Base-by-base conservation (phyloP, 2,113 vertebrate species). In the Bostrychus sinensis region DNA sequence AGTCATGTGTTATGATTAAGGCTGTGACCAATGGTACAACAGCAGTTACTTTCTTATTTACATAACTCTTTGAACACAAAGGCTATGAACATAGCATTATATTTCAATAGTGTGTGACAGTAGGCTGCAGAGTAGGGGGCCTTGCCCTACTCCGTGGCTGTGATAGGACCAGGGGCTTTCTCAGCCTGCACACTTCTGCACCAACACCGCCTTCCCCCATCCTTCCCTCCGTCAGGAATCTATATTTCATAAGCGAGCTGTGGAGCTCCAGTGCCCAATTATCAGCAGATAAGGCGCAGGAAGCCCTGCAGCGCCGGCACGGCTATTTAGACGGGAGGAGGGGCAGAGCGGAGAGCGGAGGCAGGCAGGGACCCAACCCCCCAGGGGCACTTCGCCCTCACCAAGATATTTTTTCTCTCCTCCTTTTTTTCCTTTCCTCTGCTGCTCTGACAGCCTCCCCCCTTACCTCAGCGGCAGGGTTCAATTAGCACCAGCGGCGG, bases 161-260 rank as follows among this genome's bases (percentile, higher is more conserved):
- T 64, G 82, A 86, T 80, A 84, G 73, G 32, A 84, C 86, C 81
- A 51, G 83, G 80, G 88, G 80, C 82, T 87, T 84, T 90, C 80
- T 86, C 75, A 77, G 81, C 83, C 66, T 88, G 83, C 80, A 76
- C 80, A 80, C 74, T 72, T 65, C 81, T 80, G 65, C 75, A 63
- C 75, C 57, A 51, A 68, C 79, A 30, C 43, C 78, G 17, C 68
- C 51, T 39, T 22, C 66, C 51, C 72, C 56, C 77, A 71, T 71
- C 72, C 78, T 75, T 84, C 77, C 77, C 86, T 83, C 84, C 83
- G 82, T 86, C 78, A 90, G 89, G 86, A 92, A 92, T 92, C 90
- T 91, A 93, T 93, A 93, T 92, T 93, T 92, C 85, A 93, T 91
- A 91, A 91, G 87, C 89, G 88, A 85, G 88, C 86, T 89, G 85